Conservation (phyloP, 2,113 vertebrate species). For the Semnopithecus entellus region DNA sequence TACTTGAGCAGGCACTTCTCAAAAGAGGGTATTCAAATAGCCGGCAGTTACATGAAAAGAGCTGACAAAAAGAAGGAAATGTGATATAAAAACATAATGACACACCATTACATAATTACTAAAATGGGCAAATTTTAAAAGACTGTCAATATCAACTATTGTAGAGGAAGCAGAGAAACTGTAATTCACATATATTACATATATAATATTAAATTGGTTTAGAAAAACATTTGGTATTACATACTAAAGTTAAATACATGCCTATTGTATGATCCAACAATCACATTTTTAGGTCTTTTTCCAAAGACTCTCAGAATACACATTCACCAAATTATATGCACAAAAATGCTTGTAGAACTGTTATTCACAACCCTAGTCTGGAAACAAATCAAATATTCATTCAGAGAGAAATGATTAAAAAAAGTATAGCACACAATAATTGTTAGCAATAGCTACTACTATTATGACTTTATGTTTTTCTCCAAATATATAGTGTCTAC, state of each 20-base stretch:
- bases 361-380: neutral
- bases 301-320: neutral
- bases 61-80: neutral
- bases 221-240: neutral
- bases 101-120: neutral
- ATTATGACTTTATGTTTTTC: neutral
- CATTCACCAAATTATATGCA: neutral
- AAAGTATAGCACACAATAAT: neutral
- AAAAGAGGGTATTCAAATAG: neutral
- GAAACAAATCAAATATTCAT: neutral
- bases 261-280: neutral
- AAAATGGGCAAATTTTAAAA: neutral
- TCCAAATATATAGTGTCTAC: neutral
- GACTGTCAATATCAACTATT: neutral
- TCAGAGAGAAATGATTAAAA: neutral
- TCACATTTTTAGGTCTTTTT: neutral
- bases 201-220: neutral
- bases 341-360: neutral
- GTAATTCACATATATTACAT: neutral
- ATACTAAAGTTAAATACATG: neutral
- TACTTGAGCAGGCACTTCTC: neutral
- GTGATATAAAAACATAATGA: neutral
- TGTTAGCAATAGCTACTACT: neutral
- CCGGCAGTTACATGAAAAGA: neutral
- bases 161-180: neutral